A percentile compares a stretch with the other conserved stretches of the same genome.
Evolutionary conservation across 2,113 vertebrate genomes (phyloP).

Genomic region (Todiramphus chloris): DNA sequence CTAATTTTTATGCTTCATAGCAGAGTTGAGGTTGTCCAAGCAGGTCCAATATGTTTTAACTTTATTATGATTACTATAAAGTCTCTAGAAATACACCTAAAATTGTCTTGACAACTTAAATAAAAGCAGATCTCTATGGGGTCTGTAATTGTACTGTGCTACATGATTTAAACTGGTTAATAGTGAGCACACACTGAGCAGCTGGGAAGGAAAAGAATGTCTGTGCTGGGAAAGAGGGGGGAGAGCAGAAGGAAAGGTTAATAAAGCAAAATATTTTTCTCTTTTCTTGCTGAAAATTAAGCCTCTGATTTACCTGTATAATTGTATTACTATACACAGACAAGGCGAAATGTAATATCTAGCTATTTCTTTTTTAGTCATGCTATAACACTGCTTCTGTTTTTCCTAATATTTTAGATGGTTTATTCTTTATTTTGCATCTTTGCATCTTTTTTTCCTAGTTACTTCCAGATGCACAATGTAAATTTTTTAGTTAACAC

Average conservation of each 20-base stretch:
- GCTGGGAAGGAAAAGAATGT: conserved; percentile 7
- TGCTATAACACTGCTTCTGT: background rate
- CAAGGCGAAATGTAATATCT: background rate
- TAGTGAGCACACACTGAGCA: conserved; percentile 38
- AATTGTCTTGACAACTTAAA: conserved; percentile 57
- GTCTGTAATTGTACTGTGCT: conserved; percentile 31
- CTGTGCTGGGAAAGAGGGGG: background rate
- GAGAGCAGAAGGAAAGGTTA: conserved; percentile 13
- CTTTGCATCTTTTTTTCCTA: background rate
- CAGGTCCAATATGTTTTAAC: background rate
- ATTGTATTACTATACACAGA: background rate
- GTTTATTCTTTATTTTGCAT: background rate
- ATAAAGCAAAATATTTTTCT: background rate
- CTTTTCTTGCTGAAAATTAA: background rate
- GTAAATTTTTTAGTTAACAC: background rate
- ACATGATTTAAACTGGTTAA: conserved; percentile 21
- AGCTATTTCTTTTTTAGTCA: background rate
- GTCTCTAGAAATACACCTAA: conserved; percentile 3
- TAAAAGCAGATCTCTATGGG: conserved; percentile 48
- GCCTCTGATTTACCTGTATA: background rate
- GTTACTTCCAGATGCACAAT: background rate
- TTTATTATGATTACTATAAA: conserved; percentile 11
- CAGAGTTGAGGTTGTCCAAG: background rate
- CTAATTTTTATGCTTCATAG: background rate
- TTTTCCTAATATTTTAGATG: background rate